A percentile compares a stretch with the other conserved stretches of the same genome.
These are phyloP conservation scores for Pristis pectinata DNA, from an alignment of 2,797 vertebrate species.

Conservation along the genomic window DNA sequence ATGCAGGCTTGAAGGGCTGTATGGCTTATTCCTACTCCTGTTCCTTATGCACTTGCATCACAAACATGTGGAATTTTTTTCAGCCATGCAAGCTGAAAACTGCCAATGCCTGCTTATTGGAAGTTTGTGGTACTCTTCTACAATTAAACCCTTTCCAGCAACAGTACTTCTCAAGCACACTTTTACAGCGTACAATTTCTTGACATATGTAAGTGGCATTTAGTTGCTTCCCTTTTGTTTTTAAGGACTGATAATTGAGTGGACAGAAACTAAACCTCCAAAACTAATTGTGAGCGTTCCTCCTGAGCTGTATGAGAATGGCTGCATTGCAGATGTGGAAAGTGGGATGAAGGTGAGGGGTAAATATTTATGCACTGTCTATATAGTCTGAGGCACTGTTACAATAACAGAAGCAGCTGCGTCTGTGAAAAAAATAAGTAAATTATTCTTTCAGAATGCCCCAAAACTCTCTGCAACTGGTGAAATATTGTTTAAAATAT, in stretches of 20 bases:
- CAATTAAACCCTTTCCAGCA: neutral
- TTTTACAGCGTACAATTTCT: neutral
- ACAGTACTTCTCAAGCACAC: too few relatives aligned
- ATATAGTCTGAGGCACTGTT: neutral
- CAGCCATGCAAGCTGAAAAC: neutral
- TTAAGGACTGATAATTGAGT: constrained; percentile 79
- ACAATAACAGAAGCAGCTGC: neutral
- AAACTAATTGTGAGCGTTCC: constrained; percentile 81
- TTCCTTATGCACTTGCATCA: too few relatives aligned
- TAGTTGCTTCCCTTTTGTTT: constrained; percentile 42
- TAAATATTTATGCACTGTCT: neutral
- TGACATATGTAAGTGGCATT: neutral
- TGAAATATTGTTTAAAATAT: neutral
- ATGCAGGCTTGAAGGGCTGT: too few relatives aligned
- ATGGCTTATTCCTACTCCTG: too few relatives aligned
- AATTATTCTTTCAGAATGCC: neutral
- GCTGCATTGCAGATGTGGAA: constrained; percentile 83
- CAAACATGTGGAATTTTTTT: neutral
- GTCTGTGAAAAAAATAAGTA: neutral
- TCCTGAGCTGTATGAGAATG: constrained; percentile 76
- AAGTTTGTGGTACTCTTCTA: neutral
- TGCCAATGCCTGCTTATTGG: neutral
- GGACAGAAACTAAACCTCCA: constrained; percentile 77
- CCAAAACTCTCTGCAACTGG: neutral
- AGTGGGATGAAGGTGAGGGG: constrained; percentile 71